A percentile compares a stretch with the other conserved stretches of the same genome.
Conservation (phyloP, 2,113 vertebrate species). For the Catharus fuscescens region DNA sequence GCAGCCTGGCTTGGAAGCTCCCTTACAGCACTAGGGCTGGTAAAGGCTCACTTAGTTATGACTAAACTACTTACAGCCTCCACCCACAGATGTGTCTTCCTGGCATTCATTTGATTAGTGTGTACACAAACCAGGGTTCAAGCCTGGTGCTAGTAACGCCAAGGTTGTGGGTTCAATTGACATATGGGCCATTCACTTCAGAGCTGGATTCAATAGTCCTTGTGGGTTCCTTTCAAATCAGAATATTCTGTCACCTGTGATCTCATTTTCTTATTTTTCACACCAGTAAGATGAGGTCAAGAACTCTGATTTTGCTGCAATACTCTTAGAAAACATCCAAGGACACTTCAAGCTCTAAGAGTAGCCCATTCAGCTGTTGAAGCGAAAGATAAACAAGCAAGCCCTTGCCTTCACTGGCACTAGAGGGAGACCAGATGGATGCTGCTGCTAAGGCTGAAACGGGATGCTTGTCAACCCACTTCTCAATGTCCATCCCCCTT, state of each 20-base stretch:
- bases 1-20: background rate
- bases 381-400: background rate
- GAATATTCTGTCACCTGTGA: background rate
- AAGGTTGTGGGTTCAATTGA: background rate
- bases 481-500: background rate
- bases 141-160: background rate
- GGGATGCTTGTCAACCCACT: background rate
- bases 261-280: background rate
- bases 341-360: background rate
- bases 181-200: background rate
- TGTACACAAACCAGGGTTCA: background rate
- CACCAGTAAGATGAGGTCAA: background rate
- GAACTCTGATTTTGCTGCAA: background rate
- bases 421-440: background rate
- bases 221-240: background rate
- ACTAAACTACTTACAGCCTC: background rate
- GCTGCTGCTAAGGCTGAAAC: background rate
- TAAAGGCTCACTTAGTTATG: background rate
- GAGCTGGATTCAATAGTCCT: background rate
- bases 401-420: background rate
- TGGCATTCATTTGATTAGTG: background rate
- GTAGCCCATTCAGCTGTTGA: background rate
- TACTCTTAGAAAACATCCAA: background rate
- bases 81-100: background rate
- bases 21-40: too few species aligned